A percentile compares a stretch with the other conserved stretches of the same genome.
These are phyloP conservation scores for Eugnorisma glareosa DNA, from an alignment of 2,888 invertebrate genomes.

Conservation along the genomic window DNA sequence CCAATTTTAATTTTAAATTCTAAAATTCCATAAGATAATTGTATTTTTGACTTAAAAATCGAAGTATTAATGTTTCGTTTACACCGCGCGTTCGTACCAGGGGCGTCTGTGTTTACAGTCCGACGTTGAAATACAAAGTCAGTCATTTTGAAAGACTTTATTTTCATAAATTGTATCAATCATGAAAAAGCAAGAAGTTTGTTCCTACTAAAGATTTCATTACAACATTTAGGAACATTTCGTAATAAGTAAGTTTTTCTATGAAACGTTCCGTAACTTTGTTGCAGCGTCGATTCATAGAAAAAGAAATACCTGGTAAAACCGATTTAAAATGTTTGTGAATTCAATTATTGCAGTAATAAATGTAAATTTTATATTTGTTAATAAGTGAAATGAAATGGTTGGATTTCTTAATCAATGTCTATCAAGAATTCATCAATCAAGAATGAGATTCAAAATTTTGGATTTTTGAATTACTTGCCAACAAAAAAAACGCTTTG, in stretches of 20 bases:
- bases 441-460: neutral
- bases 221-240: neutral
- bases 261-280: neutral
- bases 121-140: neutral
- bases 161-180: neutral
- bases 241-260: neutral
- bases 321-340: neutral
- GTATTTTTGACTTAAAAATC: too few species aligned
- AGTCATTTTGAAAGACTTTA: too few species aligned
- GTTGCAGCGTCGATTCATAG: neutral
- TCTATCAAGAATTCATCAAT: neutral
- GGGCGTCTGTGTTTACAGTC: too few species aligned
- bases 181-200: neutral
- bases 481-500: slow-evolving; percentile 20
- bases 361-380: neutral
- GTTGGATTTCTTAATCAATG: neutral
- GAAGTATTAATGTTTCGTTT: too few species aligned
- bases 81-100: too few species aligned
- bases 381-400: neutral
- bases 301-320: slow-evolving; percentile 7
- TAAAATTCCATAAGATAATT: too few species aligned
- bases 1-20: too few species aligned
- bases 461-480: neutral
- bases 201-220: neutral
- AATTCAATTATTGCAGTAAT: neutral